Base-by-base conservation (phyloP, 2,888 invertebrate species). In the Drosophila stalkeri region DNA sequence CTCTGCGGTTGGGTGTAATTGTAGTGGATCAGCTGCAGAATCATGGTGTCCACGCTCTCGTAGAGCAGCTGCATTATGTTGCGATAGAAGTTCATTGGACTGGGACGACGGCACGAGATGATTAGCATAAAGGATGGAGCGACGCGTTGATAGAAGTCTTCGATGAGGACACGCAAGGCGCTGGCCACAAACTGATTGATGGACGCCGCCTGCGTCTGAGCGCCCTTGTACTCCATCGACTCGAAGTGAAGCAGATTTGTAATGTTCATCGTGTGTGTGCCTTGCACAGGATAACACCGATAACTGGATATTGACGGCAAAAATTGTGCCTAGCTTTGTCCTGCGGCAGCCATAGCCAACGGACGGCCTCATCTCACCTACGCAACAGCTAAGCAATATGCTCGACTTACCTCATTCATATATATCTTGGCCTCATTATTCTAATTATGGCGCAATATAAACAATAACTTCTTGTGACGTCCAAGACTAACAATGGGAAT, bases 21-120 rank as follows among this genome's bases (percentile, higher is more conserved):
- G 43, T 74, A 57, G 33, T 82, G 59, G 9, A 84, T 71, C 59
- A 91, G 57, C 64, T 90, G 84, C 0, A 88, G 75, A 23, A 63
- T 81, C 61, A 89, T 89, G 8, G 77, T 69, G 46, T 81, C 80
- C 60, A 83, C 79, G 55, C 77, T 80, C 47, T 77, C 62, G 65
- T 82, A 86, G 6, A 90, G 64, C 31, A 80, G 56, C 59, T 81
- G 69, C 76, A 86, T 77, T 11, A 86, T 77, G 63, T 73, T 81
- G 23, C 77, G 73, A 49, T 85, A 85, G 56, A 85, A 89, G 39
- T 82, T 77, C 63, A 82, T 64, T 0, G 78, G 68, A 33, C 74
- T 76, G 23, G 65, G 66, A 2, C 77, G 81, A 6, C 84, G 82
- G 59, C 86, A 86, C n/a, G 90, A 90, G 35, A 90, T 56, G 35